These are phyloP conservation scores for Stichopus chloronotus DNA, from an alignment of 35 echinoderm and acorn worm genomes.

Conservation along the genomic window DNA sequence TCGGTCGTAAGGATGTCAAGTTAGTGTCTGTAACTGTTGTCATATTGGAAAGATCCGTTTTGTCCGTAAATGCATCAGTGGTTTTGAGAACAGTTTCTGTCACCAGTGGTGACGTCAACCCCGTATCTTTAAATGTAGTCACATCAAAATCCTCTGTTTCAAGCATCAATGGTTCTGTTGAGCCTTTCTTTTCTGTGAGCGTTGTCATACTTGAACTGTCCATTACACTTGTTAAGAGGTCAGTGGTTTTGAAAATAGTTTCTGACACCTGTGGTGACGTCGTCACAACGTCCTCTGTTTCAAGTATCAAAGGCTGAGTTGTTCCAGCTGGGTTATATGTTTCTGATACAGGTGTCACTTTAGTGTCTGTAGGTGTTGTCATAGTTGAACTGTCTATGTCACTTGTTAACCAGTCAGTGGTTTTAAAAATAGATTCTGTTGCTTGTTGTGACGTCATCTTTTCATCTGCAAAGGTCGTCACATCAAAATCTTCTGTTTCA, in stretches of 20 bases:
- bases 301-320: background rate
- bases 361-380: background rate
- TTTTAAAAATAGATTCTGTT: background rate
- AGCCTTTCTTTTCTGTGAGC: background rate
- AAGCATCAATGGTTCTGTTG: background rate
- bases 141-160: background rate
- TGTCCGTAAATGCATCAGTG: background rate
- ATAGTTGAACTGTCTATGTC: background rate
- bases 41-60: background rate
- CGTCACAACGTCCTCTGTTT: background rate
- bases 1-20: background rate
- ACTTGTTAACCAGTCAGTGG: background rate
- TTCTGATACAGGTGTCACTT: background rate
- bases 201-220: background rate
- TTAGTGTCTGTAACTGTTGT: background rate
- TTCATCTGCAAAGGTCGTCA: background rate
- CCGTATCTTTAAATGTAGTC: background rate
- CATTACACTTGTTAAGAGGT: too few species aligned
- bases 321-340: background rate
- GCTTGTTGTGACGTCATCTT: background rate
- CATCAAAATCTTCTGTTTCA: background rate
- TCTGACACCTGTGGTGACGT: background rate
- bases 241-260: too few species aligned
- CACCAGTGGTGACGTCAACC: background rate
- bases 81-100: background rate